phyloP scores from a whole-genome alignment of 2,888 invertebrate genomes.

The Rhopalosiphum nymphaeae region DNA sequence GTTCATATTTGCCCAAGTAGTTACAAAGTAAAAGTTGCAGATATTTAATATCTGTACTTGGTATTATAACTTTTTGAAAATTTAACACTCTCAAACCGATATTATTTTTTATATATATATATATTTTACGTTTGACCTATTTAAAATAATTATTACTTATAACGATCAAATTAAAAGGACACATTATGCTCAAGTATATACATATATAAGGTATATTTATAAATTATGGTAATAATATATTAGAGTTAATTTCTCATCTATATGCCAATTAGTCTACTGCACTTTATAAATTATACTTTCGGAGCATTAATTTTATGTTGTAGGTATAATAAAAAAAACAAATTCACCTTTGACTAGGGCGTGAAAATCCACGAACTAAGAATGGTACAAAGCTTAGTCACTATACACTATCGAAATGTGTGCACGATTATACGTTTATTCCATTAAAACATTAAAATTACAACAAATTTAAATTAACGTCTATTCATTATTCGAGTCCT shows the following conservation, averaged over 20 bases:
- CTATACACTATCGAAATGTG: neutral
- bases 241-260: neutral
- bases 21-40: neutral
- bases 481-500: neutral
- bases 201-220: neutral
- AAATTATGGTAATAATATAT: neutral
- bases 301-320: neutral
- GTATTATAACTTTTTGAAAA: too few relatives aligned
- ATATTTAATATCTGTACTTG: neutral
- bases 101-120: neutral
- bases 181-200: neutral
- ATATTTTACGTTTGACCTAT: neutral
- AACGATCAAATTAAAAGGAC: neutral
- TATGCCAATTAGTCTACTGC: neutral
- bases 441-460: neutral
- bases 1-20: neutral
- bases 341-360: constrained; percentile 4
- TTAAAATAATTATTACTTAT: neutral
- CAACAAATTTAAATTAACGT: neutral
- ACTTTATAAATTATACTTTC: neutral
- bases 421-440: neutral
- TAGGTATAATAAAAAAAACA: neutral
- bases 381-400: neutral
- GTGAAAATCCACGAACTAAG: neutral
- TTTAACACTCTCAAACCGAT: too few relatives aligned